Evolutionary conservation across 2,113 vertebrate species (phyloP).

Genomic region (Myotis lucifugus): DNA sequence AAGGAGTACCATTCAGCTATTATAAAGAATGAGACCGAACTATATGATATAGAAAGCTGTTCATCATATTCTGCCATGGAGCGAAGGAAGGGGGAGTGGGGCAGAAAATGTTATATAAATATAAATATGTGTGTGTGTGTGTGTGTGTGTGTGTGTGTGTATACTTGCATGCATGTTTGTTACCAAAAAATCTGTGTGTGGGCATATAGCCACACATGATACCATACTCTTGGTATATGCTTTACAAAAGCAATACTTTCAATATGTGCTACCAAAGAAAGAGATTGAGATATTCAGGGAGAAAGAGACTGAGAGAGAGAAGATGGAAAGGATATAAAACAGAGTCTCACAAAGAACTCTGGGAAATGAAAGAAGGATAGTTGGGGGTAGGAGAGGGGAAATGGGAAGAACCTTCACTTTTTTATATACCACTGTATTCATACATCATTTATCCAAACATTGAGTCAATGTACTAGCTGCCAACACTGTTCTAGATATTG

Average conservation of each 20-base stretch:
- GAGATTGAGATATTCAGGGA: not conserved
- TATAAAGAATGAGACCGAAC: not conserved
- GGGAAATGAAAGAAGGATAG: not conserved
- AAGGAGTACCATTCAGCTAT: not conserved
- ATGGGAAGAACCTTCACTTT: not conserved
- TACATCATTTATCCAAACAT: not conserved
- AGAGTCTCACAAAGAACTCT: not conserved
- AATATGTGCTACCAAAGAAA: not conserved
- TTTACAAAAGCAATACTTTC: not conserved
- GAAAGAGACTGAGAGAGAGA: not conserved
- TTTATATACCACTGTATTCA: not conserved
- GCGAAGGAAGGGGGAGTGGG: accelerated
- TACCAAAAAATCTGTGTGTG: not conserved
- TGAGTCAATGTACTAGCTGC: not conserved
- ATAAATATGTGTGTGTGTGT: not conserved
- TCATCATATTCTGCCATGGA: not conserved
- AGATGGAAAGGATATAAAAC: not conserved
- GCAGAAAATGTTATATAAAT: not conserved
- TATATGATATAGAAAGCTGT: not conserved
- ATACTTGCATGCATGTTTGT: not conserved
- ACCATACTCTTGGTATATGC: not conserved
- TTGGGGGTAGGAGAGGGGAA: not conserved
- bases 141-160: too few species aligned
- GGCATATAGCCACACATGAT: not conserved
- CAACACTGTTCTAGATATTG: not conserved